A percentile compares a stretch with the other conserved stretches of the same genome.
Conservation (phyloP, 2,888 invertebrate genomes). For the Cheiracanthium punctorium region DNA sequence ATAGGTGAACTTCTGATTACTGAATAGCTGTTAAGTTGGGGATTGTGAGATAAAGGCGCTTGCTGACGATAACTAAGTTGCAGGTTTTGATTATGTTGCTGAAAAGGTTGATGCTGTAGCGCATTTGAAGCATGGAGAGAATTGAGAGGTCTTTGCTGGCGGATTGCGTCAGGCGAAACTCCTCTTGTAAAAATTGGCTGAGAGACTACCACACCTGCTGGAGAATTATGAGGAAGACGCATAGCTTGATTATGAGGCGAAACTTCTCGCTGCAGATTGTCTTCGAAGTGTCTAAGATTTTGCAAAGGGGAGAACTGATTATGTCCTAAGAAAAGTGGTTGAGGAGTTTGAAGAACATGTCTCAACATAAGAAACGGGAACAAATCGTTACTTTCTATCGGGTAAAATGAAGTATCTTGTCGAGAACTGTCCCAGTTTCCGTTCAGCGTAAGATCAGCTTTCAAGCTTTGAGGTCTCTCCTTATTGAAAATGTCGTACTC, state of each 20-base stretch:
- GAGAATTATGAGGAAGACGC: background rate
- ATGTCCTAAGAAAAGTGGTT: background rate
- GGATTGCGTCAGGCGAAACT: background rate
- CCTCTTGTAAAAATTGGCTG: background rate
- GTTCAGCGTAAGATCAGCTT: background rate
- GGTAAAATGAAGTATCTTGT: slow-evolving; percentile 13
- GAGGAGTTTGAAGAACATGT: slow-evolving; percentile 15
- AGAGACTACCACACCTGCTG: slow-evolving; percentile 7
- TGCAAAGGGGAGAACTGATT: slow-evolving; percentile 34
- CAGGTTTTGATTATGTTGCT: background rate
- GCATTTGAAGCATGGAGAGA: background rate
- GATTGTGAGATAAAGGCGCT: background rate
- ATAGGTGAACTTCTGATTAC: background rate
- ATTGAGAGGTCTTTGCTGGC: background rate
- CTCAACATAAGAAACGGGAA: slow-evolving; percentile 18
- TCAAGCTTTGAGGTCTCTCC: background rate
- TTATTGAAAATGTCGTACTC: background rate
- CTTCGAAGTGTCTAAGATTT: slow-evolving; percentile 45
- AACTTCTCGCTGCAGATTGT: slow-evolving; percentile 26
- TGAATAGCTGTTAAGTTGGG: slow-evolving; percentile 4
- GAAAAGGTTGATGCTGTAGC: background rate
- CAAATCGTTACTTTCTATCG: background rate
- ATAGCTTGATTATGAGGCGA: background rate
- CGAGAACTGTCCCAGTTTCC: slow-evolving; percentile 20
- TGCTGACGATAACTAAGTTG: slow-evolving; percentile 1